Base-by-base conservation (phyloP, 2,888 invertebrate genomes). In the Drosophila phalerata region DNA sequence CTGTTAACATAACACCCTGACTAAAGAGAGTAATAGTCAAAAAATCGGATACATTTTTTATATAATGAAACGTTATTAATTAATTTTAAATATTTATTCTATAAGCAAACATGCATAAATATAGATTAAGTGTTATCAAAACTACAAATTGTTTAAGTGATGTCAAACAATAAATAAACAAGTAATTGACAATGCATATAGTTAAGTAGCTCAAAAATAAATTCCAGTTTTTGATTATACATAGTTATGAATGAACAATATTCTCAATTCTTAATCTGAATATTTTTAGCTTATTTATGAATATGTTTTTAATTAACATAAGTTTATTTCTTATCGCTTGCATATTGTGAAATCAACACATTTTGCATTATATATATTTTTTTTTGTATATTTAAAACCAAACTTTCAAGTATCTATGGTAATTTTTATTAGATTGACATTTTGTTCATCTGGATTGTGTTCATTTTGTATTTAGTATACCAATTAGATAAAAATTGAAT, bases 401-500 rank as follows among this genome's bases (percentile, higher is more conserved):
- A 37, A 52, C n/a, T 38, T 25, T 40, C 57, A 13, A 66, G 63
- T 17, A 19, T 64, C 55, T 47, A 63, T 60, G 78, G 30, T 58
- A 81, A 84, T 86, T 51, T 64, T 9, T 5, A 5, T 8, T 28
- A 28, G 30, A 11, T 61, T 83, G 80, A 83, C 80, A 80, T 85
- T 77, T 83, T 1, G 53, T n/a, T 32, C 17, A 43, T 10, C 37
- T 30, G 17, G 19, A 66, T 57, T 30, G 32, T 32, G 32, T 45
- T 45, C 56, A 60, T 73, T 73, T 65, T 57, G 19, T 10, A 22
- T 58, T 72, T 47, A 66, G 67, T 66, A 71, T 40, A 61, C 19
- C 13, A 45, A 40, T 55, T 67, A 17, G 5, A 8, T 34, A n/a
- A 13, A 13, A 22, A 8, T 6, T 13, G 9, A 30, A 25, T 17